Evolutionary conservation across 1,140 invertebrate genomes (phyloP), one percentile per base, ranked within the genome.

Genomic region (Panagrolaimus sp.): DNA sequence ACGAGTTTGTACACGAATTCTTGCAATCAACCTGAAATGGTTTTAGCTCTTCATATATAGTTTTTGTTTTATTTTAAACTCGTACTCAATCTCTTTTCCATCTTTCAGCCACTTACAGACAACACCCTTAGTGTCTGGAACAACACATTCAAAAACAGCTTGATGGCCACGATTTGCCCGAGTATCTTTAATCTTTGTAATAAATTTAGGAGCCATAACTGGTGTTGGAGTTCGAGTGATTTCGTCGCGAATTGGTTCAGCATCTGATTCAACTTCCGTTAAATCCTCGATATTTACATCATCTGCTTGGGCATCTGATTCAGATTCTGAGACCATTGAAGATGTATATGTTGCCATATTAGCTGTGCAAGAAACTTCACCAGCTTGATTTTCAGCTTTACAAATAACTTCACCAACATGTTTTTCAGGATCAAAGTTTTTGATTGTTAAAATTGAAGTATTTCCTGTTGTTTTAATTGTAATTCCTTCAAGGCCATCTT

Each of bases 51-150:
- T n/a, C n/a, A n/a, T n/a, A n/a, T n/a, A n/a, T n/a, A n/a, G n/a
- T n/a, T n/a, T n/a, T n/a, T n/a, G n/a, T n/a, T n/a, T n/a, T n/a
- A n/a, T n/a, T n/a, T n/a, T n/a, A n/a, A n/a, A n/a, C n/a, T n/a
- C n/a, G n/a, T n/a, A n/a, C 63, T 88, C 84, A 38, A 93, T 85
- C 73, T 89, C 87, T 76, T 89, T 87, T 0, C 88, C 89, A 78
- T 92, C 81, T 64, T 61, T 88, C 67, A 75, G n/a, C 83, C 74
- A 81, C 67, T 88, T 88, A 80, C 89, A 91, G 20, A 86, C 86
- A 68, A 91, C 89, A 5, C 89, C 90, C 16, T 89, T 82, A 5
- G 82, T 83, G 61, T 84, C 82, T 27, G 82, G 79, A 31, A 83
- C 78, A 20, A 83, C 78, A 62, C 82, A 82, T 68, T 83, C 81